Evolutionary conservation across 2,113 vertebrate genomes (phyloP).

Genomic region (Rhinolophus sinicus): DNA sequence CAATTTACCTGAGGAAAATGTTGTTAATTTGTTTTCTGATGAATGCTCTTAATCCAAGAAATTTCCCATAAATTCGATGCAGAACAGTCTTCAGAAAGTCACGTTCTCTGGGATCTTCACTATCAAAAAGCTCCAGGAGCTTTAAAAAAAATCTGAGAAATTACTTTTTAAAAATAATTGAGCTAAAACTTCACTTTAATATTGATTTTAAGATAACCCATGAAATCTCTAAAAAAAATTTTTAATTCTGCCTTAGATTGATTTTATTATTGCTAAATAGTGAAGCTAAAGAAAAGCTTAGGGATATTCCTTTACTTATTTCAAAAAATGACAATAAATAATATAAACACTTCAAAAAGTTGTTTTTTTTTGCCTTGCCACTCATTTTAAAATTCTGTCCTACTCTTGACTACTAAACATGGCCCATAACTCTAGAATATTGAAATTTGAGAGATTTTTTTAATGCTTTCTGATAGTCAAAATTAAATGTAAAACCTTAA

Average conservation of each 20-base stretch:
- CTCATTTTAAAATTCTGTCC: conserved; percentile 48
- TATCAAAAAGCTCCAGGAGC: conserved; percentile 98
- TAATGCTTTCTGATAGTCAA: not conserved
- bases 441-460: conserved; percentile 18
- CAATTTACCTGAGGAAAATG: conserved; percentile 95
- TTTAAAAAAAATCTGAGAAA: conserved; percentile 84
- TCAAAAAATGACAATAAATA: not conserved
- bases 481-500: not conserved
- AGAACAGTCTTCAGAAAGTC: conserved; percentile 98
- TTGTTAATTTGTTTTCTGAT: conserved; percentile 99
- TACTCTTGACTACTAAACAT: not conserved
- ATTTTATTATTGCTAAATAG: conserved; percentile 48
- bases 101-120: conserved; percentile 97
- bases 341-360: conserved; percentile 15
- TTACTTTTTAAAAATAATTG: conserved; percentile 82
- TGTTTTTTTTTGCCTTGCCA: not conserved
- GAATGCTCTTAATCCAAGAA: conserved; percentile 97
- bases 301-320: not conserved
- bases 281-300: conserved; percentile 20
- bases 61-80: conserved; percentile 98
- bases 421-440: not conserved
- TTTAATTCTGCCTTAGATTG: not conserved
- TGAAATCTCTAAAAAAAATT: not conserved
- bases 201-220: conserved; percentile 27
- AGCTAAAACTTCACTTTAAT: conserved; percentile 66